Conservation (phyloP, 2,888 invertebrate species). For the Papilio gigon region DNA sequence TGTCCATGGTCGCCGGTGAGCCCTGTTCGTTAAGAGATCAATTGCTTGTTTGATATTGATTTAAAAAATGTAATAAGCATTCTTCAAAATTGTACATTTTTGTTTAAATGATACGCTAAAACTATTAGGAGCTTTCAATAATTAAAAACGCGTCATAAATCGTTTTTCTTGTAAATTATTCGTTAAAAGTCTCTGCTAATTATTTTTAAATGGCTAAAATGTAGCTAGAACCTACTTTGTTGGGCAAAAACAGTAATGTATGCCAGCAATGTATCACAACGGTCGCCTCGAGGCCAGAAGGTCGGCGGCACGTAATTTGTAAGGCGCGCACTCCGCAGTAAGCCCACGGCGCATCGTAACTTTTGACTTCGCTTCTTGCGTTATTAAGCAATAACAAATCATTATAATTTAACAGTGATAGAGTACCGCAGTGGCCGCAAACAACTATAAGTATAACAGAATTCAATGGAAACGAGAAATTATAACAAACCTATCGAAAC, state of each 20-base stretch:
- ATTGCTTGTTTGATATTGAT: too few species aligned
- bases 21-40: too few species aligned
- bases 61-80: too few species aligned
- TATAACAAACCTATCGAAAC: too few species aligned
- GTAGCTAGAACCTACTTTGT: neutral
- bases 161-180: neutral
- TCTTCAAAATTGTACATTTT: too few species aligned
- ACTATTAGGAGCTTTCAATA: too few species aligned
- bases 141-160: too few species aligned
- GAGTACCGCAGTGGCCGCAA: neutral
- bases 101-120: too few species aligned
- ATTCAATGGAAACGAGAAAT: too few species aligned
- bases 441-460: too few species aligned
- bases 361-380: constrained; percentile 3
- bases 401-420: constrained; percentile 1
- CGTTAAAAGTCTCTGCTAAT: neutral
- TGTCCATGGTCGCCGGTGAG: too few species aligned
- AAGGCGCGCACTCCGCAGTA: constrained; percentile 9
- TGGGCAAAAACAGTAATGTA: constrained; percentile 9
- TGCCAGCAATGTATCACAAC: constrained; percentile 3
- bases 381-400: constrained; percentile 18
- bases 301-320: constrained; percentile 24
- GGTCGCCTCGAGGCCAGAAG: constrained; percentile 23
- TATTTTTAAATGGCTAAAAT: neutral
- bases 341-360: neutral